phyloP scores from a whole-genome alignment of 2,797 vertebrate genomes.

The Pempheris klunzingeri region DNA sequence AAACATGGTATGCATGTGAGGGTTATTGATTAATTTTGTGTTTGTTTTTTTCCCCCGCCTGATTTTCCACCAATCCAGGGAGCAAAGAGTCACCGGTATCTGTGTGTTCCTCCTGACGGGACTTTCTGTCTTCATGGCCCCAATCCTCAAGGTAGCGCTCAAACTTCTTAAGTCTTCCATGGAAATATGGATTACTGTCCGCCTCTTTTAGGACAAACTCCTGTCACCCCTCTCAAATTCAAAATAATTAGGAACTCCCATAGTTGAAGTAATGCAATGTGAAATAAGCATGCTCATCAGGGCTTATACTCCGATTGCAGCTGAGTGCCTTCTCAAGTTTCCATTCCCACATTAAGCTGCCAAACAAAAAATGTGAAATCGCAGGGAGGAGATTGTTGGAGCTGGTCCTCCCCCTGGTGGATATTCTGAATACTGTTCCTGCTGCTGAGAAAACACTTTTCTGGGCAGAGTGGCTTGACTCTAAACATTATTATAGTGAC shows the following conservation, averaged over 20 bases:
- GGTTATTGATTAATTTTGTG: neutral
- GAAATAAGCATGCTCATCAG: conserved; percentile 67
- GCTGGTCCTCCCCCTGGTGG: conserved; percentile 70
- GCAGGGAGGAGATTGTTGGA: conserved; percentile 14
- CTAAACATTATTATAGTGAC: neutral
- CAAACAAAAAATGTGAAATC: conserved; percentile 13
- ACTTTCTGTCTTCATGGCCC: conserved; percentile 98
- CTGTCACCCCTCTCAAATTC: conserved; percentile 48
- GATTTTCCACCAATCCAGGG: conserved; percentile 83
- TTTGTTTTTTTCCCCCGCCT: neutral
- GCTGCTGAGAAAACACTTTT: neutral
- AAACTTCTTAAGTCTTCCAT: conserved; percentile 36
- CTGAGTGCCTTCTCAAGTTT: conserved; percentile 61
- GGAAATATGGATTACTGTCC: conserved; percentile 75
- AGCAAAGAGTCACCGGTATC: conserved; percentile 96
- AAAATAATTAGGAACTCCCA: conserved; percentile 61
- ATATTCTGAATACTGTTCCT: neutral
- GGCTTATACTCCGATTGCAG: conserved; percentile 68
- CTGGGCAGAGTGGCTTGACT: neutral
- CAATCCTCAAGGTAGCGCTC: conserved; percentile 93
- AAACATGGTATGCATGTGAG: too few relatives aligned
- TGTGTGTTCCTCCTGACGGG: conserved; percentile 96
- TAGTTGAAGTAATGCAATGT: conserved; percentile 70
- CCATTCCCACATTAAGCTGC: conserved; percentile 64
- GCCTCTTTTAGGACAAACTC: conserved; percentile 65